Percentiles rank a stretch among this genome's conserved stretches.
These are phyloP conservation scores for Cheirogaleus major DNA, from an alignment of 2,797 vertebrate genomes.

Conservation along the genomic window DNA sequence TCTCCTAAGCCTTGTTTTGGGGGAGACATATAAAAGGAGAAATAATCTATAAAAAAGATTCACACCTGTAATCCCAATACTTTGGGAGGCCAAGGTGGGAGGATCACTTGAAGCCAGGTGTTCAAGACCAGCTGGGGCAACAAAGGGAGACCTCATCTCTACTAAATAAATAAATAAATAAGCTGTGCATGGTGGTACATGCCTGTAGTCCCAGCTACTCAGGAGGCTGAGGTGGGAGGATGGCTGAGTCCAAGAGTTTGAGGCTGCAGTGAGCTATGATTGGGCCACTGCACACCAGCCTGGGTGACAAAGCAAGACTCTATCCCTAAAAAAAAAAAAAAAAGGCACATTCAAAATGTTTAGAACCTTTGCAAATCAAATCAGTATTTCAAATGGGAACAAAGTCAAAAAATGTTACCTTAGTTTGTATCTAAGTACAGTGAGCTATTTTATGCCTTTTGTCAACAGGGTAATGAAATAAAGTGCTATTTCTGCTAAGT, in stretches of 20 bases:
- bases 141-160: neutral
- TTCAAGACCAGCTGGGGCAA: neutral
- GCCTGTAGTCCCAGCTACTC: neutral
- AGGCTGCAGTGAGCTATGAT: neutral
- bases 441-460: neutral
- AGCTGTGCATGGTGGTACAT: neutral
- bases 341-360: neutral
- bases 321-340: neutral
- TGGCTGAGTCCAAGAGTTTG: too few relatives aligned
- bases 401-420: conserved; percentile 28
- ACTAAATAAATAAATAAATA: neutral
- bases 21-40: neutral
- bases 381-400: neutral
- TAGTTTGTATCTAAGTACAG: neutral
- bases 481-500: neutral
- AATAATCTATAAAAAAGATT: neutral
- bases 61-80: neutral
- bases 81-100: neutral
- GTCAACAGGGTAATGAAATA: neutral
- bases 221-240: too few relatives aligned
- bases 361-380: neutral
- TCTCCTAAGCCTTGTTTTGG: neutral
- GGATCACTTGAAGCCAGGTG: neutral
- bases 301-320: neutral
- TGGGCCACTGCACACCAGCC: neutral